Evolutionary conservation across 2,113 vertebrate species (phyloP), one percentile per base, ranked within the genome.

Genomic region (Austrofundulus limnaeus): DNA sequence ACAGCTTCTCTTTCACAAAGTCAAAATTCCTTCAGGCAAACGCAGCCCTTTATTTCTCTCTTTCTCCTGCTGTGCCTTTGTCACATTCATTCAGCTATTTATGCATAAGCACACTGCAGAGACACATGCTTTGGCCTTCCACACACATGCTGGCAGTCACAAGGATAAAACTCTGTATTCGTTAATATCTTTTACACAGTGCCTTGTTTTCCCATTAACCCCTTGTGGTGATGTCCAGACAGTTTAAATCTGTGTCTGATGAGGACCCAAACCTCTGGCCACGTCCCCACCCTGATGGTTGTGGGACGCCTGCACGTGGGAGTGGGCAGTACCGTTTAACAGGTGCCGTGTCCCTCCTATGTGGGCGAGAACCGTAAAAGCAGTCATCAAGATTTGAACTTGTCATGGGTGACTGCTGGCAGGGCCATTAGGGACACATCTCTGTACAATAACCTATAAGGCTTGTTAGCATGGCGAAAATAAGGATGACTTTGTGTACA

Each of bases 341-440:
- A 90, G 89, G 90, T 92, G 91, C 83, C 82, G 82, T 47, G 70
- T 71, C 70, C 75, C 77, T 87, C 84, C 68, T 64, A 19, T 53
- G 77, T 79, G 79, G 51, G 31, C 17, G 60, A 54, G 69, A 38
- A 52, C 71, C 61, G 89, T 93, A 90, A 90, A 89, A 77, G 62
- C 78, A 68, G 65, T 75, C 87, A 88, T 91, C 86, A 92, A 80
- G 84, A 85, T 84, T 90, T 88, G 85, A 92, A 91, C 88, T 81
- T 87, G 87, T 90, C 89, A 90, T 57, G 89, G 90, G 83, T 91
- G 90, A 92, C 82, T 90, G 89, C 85, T 75, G 81, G 62, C 76
- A 78, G 84, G n/a, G 61, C 80, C 80, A 89, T 91, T 90, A 91
- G 72, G 78, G 64, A 72, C 85, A 87, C 77, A 90, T 89, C 88